phyloP scores from a whole-genome alignment of 2,888 invertebrate species.

The Incurvaria masculella region DNA sequence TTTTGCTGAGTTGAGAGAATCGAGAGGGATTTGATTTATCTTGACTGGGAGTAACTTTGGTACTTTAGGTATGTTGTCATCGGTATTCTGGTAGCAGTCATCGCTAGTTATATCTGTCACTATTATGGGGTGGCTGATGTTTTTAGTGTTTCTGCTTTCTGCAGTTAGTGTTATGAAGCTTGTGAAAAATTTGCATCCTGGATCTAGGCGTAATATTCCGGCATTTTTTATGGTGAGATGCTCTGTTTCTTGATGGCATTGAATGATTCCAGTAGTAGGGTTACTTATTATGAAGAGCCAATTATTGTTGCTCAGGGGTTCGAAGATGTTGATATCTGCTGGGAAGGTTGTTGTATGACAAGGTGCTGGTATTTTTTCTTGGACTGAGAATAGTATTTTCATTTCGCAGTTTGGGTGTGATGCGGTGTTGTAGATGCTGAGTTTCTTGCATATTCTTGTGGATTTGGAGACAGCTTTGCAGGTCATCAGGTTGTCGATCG shows the following conservation, averaged over 20 bases:
- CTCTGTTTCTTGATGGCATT: not conserved
- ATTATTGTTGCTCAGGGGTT: not conserved
- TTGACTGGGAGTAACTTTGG: not conserved
- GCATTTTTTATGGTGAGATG: not conserved
- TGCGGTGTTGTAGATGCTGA: constrained; percentile 4
- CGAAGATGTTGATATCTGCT: constrained; percentile 4
- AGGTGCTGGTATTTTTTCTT: constrained; percentile 1
- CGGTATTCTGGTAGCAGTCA: not conserved
- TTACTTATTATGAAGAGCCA: not conserved
- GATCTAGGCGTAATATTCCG: not conserved
- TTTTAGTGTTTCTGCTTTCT: not conserved
- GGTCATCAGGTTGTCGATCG: constrained; percentile 15
- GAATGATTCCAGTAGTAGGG: not conserved
- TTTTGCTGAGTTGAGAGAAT: not conserved
- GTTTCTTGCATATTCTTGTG: constrained; percentile 1
- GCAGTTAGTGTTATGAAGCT: not conserved
- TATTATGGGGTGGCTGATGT: not conserved
- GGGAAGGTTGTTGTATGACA: constrained; percentile 6
- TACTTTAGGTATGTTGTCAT: not conserved
- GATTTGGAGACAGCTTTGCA: constrained; percentile 11
- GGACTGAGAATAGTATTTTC: constrained; percentile 2
- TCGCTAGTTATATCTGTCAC: not conserved
- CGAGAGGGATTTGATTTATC: not conserved
- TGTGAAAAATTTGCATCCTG: not conserved
- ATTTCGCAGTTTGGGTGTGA: constrained; percentile 6